A percentile compares a stretch with the other conserved stretches of the same genome.
phyloP scores from a whole-genome alignment of 2,888 invertebrate genomes.

The Shargacucullia verbasci region DNA sequence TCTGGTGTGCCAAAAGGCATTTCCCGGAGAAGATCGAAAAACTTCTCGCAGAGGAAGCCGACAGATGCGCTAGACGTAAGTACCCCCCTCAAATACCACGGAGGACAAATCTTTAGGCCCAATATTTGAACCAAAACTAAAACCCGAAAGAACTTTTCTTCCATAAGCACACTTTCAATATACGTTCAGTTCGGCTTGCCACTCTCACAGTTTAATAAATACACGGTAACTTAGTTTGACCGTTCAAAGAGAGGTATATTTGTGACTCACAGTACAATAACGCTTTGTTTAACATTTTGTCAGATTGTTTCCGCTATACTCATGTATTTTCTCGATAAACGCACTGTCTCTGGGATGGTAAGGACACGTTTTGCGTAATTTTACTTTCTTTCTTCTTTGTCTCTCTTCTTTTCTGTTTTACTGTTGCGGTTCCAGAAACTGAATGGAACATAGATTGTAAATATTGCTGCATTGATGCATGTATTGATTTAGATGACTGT shows the following conservation, averaged over 20 bases:
- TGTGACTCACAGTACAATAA: slow-evolving; percentile 69
- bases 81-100: slow-evolving; percentile 56
- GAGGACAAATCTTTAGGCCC: slow-evolving; percentile 78
- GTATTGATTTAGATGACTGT: slow-evolving; percentile 61
- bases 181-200: slow-evolving; percentile 60
- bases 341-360: slow-evolving; percentile 84
- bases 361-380: slow-evolving; percentile 81
- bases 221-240: slow-evolving; percentile 48
- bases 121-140: slow-evolving; percentile 49
- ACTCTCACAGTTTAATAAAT: slow-evolving; percentile 57
- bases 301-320: slow-evolving; percentile 76
- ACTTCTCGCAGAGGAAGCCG: slow-evolving; percentile 93
- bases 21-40: slow-evolving; percentile 96
- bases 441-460: slow-evolving; percentile 52
- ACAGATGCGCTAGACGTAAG: slow-evolving; percentile 92
- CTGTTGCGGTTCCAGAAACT: slow-evolving; percentile 77
- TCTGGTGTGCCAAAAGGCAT: slow-evolving; percentile 95
- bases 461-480: slow-evolving; percentile 65
- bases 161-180: slow-evolving; percentile 60
- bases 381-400: slow-evolving; percentile 64
- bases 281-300: slow-evolving; percentile 70
- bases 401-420: slow-evolving; percentile 64
- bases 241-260: slow-evolving; percentile 47
- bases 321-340: slow-evolving; percentile 79
- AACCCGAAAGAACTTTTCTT: slow-evolving; percentile 54